phyloP scores from a whole-genome alignment of 2,113 vertebrate genomes.

The Tricholaema leucomelas region DNA sequence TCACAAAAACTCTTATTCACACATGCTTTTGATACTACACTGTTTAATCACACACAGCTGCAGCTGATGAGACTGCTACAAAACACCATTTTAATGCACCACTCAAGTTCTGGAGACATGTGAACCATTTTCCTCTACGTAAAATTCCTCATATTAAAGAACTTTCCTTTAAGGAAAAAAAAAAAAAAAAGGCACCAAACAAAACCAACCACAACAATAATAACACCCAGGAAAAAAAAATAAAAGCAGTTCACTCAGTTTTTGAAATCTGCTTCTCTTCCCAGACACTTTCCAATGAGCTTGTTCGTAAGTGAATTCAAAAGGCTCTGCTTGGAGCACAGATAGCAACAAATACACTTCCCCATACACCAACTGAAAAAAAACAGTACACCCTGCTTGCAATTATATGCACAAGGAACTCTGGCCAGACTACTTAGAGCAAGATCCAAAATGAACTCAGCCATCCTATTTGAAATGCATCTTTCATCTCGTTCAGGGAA shows the following conservation, averaged over 20 bases:
- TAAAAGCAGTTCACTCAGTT: neutral
- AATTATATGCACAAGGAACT: slow-evolving; percentile 70
- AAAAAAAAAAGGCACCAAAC: too few relatives aligned
- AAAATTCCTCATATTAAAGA: slow-evolving; percentile 65
- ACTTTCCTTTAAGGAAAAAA: slow-evolving; percentile 33
- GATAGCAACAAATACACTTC: slow-evolving; percentile 64
- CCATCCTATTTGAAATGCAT: neutral
- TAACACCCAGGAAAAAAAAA: neutral
- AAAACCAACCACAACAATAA: neutral
- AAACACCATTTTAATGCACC: slow-evolving; percentile 74
- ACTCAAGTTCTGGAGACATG: slow-evolving; percentile 72
- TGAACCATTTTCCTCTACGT: slow-evolving; percentile 69
- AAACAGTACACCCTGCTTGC: slow-evolving; percentile 44
- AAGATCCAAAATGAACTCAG: slow-evolving; percentile 72
- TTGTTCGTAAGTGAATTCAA: slow-evolving; percentile 50
- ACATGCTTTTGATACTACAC: slow-evolving; percentile 82
- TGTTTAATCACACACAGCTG: slow-evolving; percentile 82
- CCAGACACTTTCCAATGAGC: slow-evolving; percentile 47
- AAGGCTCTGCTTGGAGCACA: slow-evolving; percentile 60
- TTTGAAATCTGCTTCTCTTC: slow-evolving; percentile 51
- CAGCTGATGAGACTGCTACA: slow-evolving; percentile 75
- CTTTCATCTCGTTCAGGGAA: slow-evolving; percentile 9
- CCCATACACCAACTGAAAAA: neutral
- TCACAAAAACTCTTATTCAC: slow-evolving; percentile 75
- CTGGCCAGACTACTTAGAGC: slow-evolving; percentile 62